These are phyloP conservation scores for Galeopterus variegatus DNA, from an alignment of 2,113 vertebrate species.

Conservation along the genomic window DNA sequence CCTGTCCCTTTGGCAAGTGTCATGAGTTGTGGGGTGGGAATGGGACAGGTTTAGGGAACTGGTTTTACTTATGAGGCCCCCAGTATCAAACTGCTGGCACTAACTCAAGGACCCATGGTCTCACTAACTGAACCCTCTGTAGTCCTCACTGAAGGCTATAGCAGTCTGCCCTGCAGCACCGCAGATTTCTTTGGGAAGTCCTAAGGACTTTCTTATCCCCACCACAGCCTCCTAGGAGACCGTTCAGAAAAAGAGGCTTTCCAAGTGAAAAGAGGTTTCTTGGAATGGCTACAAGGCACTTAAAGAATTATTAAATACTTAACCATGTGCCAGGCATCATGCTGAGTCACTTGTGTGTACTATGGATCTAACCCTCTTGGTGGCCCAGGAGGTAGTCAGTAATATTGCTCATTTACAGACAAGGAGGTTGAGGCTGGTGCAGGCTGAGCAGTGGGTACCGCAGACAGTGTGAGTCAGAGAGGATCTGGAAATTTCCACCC, in stretches of 20 bases:
- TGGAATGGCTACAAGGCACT: neutral
- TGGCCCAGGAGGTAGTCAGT: accelerated
- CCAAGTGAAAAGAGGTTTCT: neutral
- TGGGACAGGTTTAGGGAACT: neutral
- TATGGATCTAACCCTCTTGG: accelerated
- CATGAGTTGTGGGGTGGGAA: accelerated
- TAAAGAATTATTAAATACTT: accelerated
- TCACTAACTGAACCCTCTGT: neutral
- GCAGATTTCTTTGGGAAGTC: neutral
- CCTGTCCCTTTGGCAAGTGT: neutral
- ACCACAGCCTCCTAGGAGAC: neutral
- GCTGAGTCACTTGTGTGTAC: too few relatives aligned
- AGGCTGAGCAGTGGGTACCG: too few relatives aligned
- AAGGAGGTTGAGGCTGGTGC: accelerated
- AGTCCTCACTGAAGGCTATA: neutral
- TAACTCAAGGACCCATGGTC: neutral
- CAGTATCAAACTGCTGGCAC: neutral
- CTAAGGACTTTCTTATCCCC: accelerated
- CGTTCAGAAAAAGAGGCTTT: neutral
- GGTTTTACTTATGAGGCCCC: neutral
- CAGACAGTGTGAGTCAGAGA: accelerated
- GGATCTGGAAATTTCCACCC: neutral
- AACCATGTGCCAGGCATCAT: neutral
- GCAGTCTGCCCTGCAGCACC: neutral
- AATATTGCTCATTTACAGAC: accelerated